phyloP scores from a whole-genome alignment of 1,140 invertebrate species.

The Maconellicoccus hirsutus region DNA sequence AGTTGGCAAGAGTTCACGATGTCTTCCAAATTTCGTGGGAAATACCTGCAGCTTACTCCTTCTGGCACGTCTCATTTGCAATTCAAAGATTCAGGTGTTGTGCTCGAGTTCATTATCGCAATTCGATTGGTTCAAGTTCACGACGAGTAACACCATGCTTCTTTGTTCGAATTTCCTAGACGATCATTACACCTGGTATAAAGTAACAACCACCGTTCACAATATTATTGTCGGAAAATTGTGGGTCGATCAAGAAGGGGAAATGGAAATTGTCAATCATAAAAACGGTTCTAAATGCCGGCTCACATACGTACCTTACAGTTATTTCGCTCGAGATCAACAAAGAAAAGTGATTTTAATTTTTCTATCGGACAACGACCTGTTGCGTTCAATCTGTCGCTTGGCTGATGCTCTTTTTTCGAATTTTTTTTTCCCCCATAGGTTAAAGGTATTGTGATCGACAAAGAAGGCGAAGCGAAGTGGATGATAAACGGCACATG shows the following conservation, averaged over 20 bases:
- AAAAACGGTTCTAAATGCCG: conserved; percentile 83
- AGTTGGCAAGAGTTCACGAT: conserved; percentile 98
- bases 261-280: conserved; percentile 92
- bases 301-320: conserved; percentile 92
- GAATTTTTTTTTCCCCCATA: conserved; percentile 31
- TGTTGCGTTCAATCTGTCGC: no score
- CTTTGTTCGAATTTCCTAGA: conserved; percentile 35
- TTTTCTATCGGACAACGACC: no score
- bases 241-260: conserved; percentile 98
- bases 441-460: conserved; percentile 58
- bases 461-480: conserved; percentile 46
- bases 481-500: conserved; percentile 87
- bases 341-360: conserved; percentile 51
- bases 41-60: conserved; percentile 89
- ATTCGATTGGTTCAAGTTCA: neutral
- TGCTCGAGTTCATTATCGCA: neutral
- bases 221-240: conserved; percentile 99
- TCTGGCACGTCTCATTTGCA: conserved; percentile 73
- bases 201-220: conserved; percentile 96
- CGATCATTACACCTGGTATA: conserved; percentile 93
- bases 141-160: neutral
- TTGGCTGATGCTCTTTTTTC: neutral
- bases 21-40: conserved; percentile 96
- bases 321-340: conserved; percentile 91
- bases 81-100: conserved; percentile 46